Evolutionary conservation across 2,888 invertebrate genomes (phyloP).

Genomic region (Napeogenes inachia): DNA sequence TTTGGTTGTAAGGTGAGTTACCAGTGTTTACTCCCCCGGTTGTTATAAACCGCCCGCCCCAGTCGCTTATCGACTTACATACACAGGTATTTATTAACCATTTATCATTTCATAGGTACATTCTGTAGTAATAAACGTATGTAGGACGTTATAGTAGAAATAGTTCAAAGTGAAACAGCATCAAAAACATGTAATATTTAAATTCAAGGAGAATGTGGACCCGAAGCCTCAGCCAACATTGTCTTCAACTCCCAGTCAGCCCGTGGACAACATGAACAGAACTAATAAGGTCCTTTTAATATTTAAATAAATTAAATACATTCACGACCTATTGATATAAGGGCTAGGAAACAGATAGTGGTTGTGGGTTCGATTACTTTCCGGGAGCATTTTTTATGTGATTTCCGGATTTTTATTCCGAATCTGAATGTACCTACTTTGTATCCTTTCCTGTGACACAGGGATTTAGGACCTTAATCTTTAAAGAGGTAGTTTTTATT

Average conservation of each 20-base stretch:
- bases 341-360: no score
- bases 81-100: constrained; percentile 50
- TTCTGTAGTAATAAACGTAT: no score
- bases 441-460: no score
- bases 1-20: constrained; percentile 52
- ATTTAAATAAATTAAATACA: no score
- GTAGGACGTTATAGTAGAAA: background rate
- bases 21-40: constrained; percentile 70
- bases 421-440: no score
- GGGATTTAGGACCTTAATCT: no score
- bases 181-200: background rate
- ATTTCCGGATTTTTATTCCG: no score
- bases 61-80: constrained; percentile 62
- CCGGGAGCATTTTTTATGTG: no score
- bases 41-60: constrained; percentile 68
- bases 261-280: constrained; percentile 40
- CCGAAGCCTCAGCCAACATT: constrained; percentile 42
- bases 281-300: constrained; percentile 44
- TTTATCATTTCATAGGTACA: background rate
- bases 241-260: constrained; percentile 41
- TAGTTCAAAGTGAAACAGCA: background rate
- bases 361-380: no score
- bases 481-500: no score
- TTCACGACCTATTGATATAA: no score
- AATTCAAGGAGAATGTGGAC: constrained; percentile 44